Evolutionary conservation across 2,797 vertebrate genomes (phyloP).

Genomic region (Calcarius lapponicus): DNA sequence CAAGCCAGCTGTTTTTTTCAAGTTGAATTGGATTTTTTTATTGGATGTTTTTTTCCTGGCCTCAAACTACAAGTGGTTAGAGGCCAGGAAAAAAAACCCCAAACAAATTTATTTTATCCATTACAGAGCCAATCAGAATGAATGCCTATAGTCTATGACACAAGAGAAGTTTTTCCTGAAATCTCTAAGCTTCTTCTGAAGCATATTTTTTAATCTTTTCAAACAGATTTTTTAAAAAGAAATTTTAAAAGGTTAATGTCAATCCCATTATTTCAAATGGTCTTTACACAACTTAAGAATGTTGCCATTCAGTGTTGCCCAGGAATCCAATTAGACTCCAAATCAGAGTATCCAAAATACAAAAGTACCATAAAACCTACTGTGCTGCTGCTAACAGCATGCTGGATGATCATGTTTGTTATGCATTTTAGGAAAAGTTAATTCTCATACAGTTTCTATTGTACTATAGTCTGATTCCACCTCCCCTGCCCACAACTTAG

Average conservation of each 20-base stretch:
- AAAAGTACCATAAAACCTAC: slow-evolving; percentile 5
- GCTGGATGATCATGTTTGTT: neutral
- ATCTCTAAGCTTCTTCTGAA: neutral
- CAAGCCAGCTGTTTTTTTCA: neutral
- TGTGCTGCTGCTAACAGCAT: slow-evolving; percentile 7
- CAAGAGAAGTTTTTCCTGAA: neutral
- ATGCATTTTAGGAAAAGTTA: slow-evolving; percentile 31
- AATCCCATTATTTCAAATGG: neutral
- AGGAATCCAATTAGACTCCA: neutral
- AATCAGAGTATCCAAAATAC: neutral
- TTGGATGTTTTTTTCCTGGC: neutral
- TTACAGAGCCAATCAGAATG: neutral
- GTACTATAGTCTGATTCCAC: neutral
- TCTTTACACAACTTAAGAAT: neutral
- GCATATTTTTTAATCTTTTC: neutral
- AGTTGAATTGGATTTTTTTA: neutral
- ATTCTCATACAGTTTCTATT: neutral
- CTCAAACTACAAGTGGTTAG: neutral
- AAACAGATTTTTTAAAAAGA: neutral
- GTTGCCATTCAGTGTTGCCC: neutral
- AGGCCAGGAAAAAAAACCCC: neutral
- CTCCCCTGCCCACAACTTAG: neutral
- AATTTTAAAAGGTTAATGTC: neutral
- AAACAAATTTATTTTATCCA: neutral
- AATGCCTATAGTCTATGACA: neutral